phyloP scores from a whole-genome alignment of 2,797 vertebrate species.

The Anguilla anguilla region DNA sequence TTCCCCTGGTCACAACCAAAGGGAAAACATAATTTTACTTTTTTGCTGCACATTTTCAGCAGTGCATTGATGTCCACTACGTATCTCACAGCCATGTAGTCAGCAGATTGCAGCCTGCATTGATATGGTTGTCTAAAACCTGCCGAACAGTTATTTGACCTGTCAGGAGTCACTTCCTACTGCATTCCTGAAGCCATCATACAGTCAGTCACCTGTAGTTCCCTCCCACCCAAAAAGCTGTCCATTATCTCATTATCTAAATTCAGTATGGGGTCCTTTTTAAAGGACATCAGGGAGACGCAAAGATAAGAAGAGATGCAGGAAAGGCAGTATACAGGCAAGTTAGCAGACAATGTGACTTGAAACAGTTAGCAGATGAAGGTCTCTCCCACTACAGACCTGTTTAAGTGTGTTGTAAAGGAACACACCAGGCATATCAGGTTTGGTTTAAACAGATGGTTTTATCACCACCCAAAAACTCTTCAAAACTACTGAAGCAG shows the following conservation, averaged over 20 bases:
- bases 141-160: slow-evolving; percentile 40
- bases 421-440: not conserved
- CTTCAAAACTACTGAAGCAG: not conserved
- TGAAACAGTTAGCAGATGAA: not conserved
- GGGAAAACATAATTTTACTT: not conserved
- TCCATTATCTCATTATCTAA: slow-evolving; percentile 9
- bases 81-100: slow-evolving; percentile 38
- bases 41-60: not conserved
- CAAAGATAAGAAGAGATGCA: not conserved
- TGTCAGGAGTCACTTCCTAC: slow-evolving; percentile 1
- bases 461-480: not conserved
- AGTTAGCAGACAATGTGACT: not conserved
- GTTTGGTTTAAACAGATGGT: not conserved
- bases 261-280: slow-evolving; percentile 16
- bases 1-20: not conserved
- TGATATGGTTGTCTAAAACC: slow-evolving; percentile 47
- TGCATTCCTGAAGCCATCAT: slow-evolving; percentile 41
- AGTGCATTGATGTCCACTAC: slow-evolving; percentile 37
- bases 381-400: not conserved
- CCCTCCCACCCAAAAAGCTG: not conserved
- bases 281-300: not conserved
- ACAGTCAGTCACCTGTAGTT: slow-evolving; percentile 21
- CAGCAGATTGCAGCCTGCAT: slow-evolving; percentile 44
- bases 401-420: not conserved
- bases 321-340: not conserved